These are phyloP conservation scores for Vanessa tameamea DNA, from an alignment of 1,140 invertebrate genomes.

Conservation along the genomic window DNA sequence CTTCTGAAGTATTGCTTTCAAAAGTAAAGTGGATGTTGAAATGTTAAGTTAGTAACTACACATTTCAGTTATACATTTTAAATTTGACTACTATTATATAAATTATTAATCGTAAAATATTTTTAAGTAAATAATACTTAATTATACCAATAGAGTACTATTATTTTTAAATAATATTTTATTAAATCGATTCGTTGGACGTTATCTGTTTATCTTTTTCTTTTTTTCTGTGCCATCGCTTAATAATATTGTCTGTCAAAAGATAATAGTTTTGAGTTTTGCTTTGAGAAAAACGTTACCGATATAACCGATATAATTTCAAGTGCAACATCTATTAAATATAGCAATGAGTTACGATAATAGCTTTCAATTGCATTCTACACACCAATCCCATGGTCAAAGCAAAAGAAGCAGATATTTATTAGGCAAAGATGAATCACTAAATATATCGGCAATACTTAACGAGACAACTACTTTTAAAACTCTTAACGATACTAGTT, in stretches of 20 bases:
- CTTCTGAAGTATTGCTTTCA: conserved; percentile 22
- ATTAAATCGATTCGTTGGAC: no score
- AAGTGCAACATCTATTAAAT: not conserved
- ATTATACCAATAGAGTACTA: not conserved
- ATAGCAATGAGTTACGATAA: conserved; percentile 60
- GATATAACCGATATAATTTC: not conserved
- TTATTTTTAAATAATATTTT: no score
- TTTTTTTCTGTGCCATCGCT: no score
- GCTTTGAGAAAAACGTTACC: not conserved
- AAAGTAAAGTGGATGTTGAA: conserved; percentile 21
- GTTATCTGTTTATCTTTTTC: no score
- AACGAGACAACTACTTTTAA: conserved; percentile 74
- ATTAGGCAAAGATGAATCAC: conserved; percentile 63
- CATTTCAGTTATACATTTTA: not conserved
- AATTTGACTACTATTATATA: not conserved
- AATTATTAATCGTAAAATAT: not conserved
- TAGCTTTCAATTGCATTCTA: conserved; percentile 60
- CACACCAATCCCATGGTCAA: conserved; percentile 61
- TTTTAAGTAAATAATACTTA: not conserved
- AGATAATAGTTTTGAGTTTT: no score
- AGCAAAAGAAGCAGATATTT: conserved; percentile 60
- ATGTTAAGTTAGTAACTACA: conserved; percentile 1
- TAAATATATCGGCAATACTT: conserved; percentile 71
- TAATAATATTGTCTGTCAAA: no score
- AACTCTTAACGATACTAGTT: conserved; percentile 74